Conservation (phyloP, 2,888 invertebrate species). For the Dorcus parallelipipedus region DNA sequence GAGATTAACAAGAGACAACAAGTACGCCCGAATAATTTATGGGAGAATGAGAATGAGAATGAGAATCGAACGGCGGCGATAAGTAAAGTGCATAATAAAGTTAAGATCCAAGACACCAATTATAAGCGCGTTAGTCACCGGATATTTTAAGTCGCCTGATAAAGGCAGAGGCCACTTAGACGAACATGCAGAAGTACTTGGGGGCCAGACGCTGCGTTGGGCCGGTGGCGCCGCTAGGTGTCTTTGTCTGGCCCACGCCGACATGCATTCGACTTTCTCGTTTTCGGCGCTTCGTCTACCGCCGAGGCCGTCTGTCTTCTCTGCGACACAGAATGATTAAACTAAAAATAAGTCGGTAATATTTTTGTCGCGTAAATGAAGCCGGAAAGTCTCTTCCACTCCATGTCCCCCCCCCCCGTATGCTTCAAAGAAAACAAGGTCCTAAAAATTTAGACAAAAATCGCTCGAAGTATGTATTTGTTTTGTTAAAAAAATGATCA, state of each 20-base stretch:
- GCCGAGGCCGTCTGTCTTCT: not conserved
- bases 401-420: too few relatives aligned
- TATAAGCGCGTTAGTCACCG: slow-evolving; percentile 33
- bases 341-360: slow-evolving; percentile 1
- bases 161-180: slow-evolving; percentile 36
- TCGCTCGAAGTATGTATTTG: too few relatives aligned
- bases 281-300: not conserved
- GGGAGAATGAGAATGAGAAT: too few relatives aligned
- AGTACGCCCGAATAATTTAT: too few relatives aligned
- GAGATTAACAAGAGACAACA: too few relatives aligned
- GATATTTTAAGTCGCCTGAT: slow-evolving; percentile 36
- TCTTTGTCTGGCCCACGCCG: not conserved
- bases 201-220: slow-evolving; percentile 32
- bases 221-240: slow-evolving; percentile 33
- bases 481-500: too few relatives aligned
- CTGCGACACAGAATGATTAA: not conserved
- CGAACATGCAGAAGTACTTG: slow-evolving; percentile 40
- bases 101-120: slow-evolving; percentile 21
- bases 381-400: not conserved
- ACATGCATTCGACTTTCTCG: not conserved
- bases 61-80: slow-evolving; percentile 4
- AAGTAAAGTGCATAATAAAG: slow-evolving; percentile 19
- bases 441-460: too few relatives aligned
- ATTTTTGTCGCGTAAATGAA: not conserved
- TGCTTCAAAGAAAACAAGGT: too few relatives aligned